Conservation (phyloP, 1,140 invertebrate genomes). For the Limonius californicus region DNA sequence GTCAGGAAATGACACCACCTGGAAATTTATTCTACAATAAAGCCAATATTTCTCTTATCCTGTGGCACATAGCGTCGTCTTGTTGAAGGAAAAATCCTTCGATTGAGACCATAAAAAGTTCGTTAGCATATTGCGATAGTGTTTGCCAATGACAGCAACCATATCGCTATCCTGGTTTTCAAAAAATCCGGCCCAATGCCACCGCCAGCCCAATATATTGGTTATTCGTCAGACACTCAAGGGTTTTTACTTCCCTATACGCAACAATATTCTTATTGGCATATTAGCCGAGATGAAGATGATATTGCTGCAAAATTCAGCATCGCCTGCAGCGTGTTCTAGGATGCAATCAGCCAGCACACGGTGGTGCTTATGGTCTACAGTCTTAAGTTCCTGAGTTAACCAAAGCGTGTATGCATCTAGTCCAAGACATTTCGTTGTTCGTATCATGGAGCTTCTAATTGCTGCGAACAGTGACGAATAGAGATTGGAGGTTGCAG, state of each 20-base stretch:
- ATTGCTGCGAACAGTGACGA: conserved; percentile 11
- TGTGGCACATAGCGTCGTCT: too few species aligned
- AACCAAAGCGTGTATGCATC: not conserved
- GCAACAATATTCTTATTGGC: not conserved
- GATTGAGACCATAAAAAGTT: conserved; percentile 16
- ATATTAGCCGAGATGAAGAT: not conserved
- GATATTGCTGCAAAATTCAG: not conserved
- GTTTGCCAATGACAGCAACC: conserved; percentile 31
- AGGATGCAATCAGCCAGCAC: not conserved
- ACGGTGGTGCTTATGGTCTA: not conserved
- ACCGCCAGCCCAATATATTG: not conserved
- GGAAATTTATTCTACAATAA: too few species aligned
- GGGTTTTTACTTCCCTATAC: conserved; percentile 1
- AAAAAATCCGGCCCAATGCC: conserved; percentile 6
- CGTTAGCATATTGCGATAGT: conserved; percentile 28
- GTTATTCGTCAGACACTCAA: not conserved
- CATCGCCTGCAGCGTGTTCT: not conserved
- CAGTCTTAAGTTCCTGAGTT: not conserved
- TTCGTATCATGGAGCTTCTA: not conserved
- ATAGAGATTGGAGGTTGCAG: not conserved
- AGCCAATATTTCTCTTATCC: too few species aligned
- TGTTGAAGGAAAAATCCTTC: too few species aligned
- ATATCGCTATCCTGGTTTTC: conserved; percentile 24
- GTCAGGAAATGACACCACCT: too few species aligned
- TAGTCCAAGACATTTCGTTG: not conserved